Conservation (phyloP, 2,888 invertebrate species). For the Elmis aenea region DNA sequence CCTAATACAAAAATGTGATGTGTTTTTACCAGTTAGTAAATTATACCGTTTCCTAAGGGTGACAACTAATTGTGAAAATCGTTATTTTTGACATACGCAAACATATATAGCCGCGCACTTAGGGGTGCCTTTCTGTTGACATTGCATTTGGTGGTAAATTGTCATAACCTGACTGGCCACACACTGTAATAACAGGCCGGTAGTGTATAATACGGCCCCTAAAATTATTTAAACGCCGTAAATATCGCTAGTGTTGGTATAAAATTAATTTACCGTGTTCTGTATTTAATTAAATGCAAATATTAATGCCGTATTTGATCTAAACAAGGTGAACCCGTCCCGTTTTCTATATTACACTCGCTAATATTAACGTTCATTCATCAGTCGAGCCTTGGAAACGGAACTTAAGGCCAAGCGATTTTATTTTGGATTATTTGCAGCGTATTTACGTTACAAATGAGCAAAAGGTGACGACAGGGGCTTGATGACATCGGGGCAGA, state of each 20-base stretch:
- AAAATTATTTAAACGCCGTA: constrained; percentile 12
- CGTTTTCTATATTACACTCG: background rate
- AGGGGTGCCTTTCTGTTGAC: constrained; percentile 18
- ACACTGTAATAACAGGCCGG: constrained; percentile 10
- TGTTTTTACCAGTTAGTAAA: too few relatives aligned
- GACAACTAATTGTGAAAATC: too few relatives aligned
- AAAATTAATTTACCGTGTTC: constrained; percentile 1
- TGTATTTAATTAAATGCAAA: constrained; percentile 11
- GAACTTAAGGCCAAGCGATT: background rate
- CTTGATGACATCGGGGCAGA: constrained; percentile 35
- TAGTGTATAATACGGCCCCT: constrained; percentile 8
- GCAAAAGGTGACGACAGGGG: constrained; percentile 41
- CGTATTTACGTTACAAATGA: constrained; percentile 37
- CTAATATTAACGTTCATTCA: too few relatives aligned
- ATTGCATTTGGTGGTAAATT: constrained; percentile 16
- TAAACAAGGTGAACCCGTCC: background rate
- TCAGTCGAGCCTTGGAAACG: too few relatives aligned
- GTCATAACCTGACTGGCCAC: constrained; percentile 13
- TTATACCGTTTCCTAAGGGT: too few relatives aligned
- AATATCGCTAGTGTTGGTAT: constrained; percentile 3
- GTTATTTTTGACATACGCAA: constrained; percentile 16
- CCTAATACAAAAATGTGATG: too few relatives aligned
- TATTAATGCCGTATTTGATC: constrained; percentile 1
- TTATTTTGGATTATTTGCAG: background rate
- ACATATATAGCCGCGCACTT: constrained; percentile 16